Percentiles rank a stretch among this genome's conserved stretches.
Evolutionary conservation across 2,888 invertebrate genomes (phyloP).

Genomic region (Colletes collaris): DNA sequence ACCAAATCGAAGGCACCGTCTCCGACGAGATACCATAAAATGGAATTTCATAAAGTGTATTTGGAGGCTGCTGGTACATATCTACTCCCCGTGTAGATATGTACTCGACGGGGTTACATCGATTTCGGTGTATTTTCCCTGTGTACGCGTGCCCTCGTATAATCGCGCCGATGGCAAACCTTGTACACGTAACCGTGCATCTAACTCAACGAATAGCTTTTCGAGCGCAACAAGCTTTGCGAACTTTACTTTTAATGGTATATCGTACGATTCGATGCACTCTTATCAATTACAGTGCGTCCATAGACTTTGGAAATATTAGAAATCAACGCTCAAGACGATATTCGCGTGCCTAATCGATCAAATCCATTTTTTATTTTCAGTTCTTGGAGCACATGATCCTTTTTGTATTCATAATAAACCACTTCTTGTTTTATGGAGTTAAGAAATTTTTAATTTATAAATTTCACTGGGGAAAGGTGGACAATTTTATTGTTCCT

Average conservation of each 20-base stretch:
- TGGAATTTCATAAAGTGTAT: constrained; percentile 74
- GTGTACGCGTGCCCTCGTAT: constrained; percentile 9
- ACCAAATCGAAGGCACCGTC: constrained; percentile 80
- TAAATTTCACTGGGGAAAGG: no score
- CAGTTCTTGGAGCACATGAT: no score
- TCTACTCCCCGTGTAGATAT: constrained; percentile 32
- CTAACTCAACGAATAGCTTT: constrained; percentile 18
- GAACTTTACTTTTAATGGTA: constrained; percentile 17
- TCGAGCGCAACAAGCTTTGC: constrained; percentile 6
- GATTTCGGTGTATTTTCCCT: constrained; percentile 27
- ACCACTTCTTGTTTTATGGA: no score
- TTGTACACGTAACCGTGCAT: constrained; percentile 1
- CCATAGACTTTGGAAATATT: background rate
- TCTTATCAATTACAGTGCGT: background rate
- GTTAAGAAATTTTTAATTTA: no score
- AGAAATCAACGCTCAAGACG: no score
- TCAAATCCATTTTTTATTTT: no score
- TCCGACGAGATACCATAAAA: constrained; percentile 70
- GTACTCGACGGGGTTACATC: constrained; percentile 40
- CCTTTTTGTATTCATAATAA: no score
- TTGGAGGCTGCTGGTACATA: constrained; percentile 59
- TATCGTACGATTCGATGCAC: background rate
- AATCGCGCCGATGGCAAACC: background rate
- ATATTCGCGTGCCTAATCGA: no score
- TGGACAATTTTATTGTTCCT: no score